Percentiles rank a stretch among this genome's conserved stretches.
Evolutionary conservation across 2,113 vertebrate genomes (phyloP).

Genomic region (Colinus virginianus): DNA sequence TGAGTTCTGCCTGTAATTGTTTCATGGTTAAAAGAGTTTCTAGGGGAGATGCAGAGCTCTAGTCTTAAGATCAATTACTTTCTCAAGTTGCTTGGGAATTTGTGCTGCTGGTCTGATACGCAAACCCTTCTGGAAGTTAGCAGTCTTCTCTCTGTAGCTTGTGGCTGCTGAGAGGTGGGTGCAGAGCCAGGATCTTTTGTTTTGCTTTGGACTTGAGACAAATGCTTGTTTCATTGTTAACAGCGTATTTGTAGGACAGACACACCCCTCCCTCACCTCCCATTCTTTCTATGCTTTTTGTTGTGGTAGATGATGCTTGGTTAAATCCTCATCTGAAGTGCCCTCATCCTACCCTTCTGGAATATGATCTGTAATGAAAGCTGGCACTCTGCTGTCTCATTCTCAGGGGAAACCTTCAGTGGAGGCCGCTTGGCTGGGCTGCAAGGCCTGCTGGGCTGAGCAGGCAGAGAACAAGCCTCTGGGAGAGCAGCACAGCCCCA

Average conservation of each 20-base stretch:
- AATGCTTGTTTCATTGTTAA: not conserved
- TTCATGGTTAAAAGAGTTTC: not conserved
- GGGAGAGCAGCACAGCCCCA: not conserved
- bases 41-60: not conserved
- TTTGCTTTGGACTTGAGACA: not conserved
- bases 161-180: not conserved
- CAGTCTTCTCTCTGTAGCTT: not conserved
- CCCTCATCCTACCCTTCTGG: not conserved
- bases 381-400: fast-evolving
- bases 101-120: not conserved
- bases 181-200: not conserved
- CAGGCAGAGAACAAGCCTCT: not conserved
- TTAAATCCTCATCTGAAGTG: not conserved
- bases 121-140: not conserved
- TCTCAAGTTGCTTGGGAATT: not conserved
- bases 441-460: not conserved
- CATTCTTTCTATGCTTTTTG: not conserved
- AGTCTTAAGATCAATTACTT: not conserved
- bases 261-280: not conserved
- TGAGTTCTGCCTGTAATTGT: not conserved
- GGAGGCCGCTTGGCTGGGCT: not conserved
- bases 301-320: not conserved
- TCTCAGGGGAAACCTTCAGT: not conserved
- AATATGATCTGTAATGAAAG: not conserved
- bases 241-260: not conserved